These are phyloP conservation scores for Drosophila colorata DNA, from an alignment of 2,888 invertebrate species.

Conservation along the genomic window DNA sequence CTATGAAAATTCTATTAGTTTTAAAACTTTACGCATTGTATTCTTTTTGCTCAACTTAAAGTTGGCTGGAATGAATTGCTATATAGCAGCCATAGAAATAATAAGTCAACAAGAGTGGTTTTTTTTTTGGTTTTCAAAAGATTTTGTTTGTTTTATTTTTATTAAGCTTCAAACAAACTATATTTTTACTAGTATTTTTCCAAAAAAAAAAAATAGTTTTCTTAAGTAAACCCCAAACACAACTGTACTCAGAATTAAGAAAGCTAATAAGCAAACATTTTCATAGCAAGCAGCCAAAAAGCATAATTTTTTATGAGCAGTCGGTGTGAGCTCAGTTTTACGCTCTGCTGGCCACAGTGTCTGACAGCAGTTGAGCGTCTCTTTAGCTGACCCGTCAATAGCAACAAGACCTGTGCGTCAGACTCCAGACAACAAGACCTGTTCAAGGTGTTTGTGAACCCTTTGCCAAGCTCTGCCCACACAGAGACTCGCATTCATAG, in stretches of 20 bases:
- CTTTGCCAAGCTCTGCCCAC: conserved; percentile 25
- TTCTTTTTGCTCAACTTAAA: no score
- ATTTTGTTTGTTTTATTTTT: no score
- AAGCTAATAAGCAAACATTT: conserved; percentile 1
- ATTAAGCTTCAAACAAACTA: no score
- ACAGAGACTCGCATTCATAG: not conserved
- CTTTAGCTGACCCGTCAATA: conserved; percentile 13
- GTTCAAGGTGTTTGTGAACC: conserved; percentile 20
- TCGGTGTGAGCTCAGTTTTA: conserved; percentile 7
- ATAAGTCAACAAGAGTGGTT: no score
- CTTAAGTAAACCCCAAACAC: not conserved
- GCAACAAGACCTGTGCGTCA: conserved; percentile 13
- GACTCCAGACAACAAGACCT: conserved; percentile 4
- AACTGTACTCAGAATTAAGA: conserved; percentile 10
- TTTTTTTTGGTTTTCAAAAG: no score
- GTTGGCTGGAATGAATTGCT: no score
- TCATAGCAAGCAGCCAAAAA: not conserved
- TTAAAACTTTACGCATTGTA: no score
- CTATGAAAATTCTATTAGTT: no score
- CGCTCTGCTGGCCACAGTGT: conserved; percentile 41
- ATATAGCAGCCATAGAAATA: not conserved
- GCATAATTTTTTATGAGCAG: conserved; percentile 8
- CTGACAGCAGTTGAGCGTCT: conserved; percentile 31
- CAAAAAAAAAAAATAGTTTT: not conserved
- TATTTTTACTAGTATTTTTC: no score